These are phyloP conservation scores for Bergia puertoricense DNA, from an alignment of 92 coral and sea anemone genomes.

Conservation along the genomic window DNA sequence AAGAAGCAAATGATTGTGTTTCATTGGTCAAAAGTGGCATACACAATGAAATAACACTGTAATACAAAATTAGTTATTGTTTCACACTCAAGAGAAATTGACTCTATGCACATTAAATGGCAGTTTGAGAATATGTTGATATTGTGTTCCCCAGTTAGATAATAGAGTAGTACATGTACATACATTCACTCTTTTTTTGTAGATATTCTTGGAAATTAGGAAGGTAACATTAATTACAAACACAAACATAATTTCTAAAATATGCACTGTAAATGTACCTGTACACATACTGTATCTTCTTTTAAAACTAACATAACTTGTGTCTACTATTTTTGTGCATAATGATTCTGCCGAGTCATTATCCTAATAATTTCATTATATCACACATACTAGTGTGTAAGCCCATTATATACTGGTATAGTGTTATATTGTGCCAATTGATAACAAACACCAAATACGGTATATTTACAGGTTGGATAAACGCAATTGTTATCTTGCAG, in stretches of 20 bases:
- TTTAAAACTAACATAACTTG: constrained; percentile 1
- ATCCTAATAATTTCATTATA: not conserved
- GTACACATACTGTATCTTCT: constrained; percentile 9
- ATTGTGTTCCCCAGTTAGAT: not conserved
- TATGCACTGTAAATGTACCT: constrained; percentile 13
- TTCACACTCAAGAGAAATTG: constrained; percentile 17
- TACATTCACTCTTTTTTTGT: not conserved
- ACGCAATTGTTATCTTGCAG: constrained; percentile 29
- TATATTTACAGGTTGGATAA: constrained; percentile 9
- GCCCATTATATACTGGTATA: constrained; percentile 14
- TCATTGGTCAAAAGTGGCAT: constrained; percentile 36
- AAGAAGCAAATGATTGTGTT: not conserved
- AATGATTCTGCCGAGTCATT: not conserved
- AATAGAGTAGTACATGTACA: constrained; percentile 1
- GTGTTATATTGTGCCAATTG: not conserved
- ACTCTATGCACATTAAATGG: constrained; percentile 5
- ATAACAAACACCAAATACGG: not conserved
- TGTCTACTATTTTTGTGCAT: constrained; percentile 6
- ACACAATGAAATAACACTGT: constrained; percentile 5
- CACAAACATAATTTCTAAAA: constrained; percentile 6
- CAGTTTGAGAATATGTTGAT: constrained; percentile 9
- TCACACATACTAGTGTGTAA: not conserved
- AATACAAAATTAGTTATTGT: not conserved
- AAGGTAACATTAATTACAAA: constrained; percentile 1
- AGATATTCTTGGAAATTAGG: constrained; percentile 7